Percentiles rank a stretch among this genome's conserved stretches.
These are phyloP conservation scores for Clistopyga incitator DNA, from an alignment of 2,888 invertebrate species.

Conservation along the genomic window DNA sequence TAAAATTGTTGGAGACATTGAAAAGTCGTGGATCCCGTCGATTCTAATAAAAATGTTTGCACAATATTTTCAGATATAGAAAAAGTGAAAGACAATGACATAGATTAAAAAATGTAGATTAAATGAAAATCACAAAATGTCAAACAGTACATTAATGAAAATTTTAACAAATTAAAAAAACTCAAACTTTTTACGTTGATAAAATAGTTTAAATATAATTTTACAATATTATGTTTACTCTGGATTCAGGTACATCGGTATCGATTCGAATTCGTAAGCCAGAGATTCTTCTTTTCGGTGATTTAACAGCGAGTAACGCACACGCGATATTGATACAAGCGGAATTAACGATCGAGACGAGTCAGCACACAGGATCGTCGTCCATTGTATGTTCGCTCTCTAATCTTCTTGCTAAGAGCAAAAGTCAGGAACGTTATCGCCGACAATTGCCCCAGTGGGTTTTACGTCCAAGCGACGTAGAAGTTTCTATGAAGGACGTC, in stretches of 20 bases:
- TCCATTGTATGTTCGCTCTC: slow-evolving; percentile 88
- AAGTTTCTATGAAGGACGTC: slow-evolving; percentile 88
- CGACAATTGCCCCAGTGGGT: slow-evolving; percentile 86
- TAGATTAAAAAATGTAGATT: no score
- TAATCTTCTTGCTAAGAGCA: slow-evolving; percentile 88
- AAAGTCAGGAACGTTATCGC: slow-evolving; percentile 86
- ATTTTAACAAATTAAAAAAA: no score
- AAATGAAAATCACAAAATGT: no score
- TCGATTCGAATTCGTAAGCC: slow-evolving; percentile 91
- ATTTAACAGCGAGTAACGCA: slow-evolving; percentile 87
- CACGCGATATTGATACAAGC: slow-evolving; percentile 89
- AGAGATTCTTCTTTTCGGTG: slow-evolving; percentile 91
- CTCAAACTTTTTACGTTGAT: no score
- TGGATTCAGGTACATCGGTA: slow-evolving; percentile 87
- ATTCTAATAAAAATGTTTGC: no score
- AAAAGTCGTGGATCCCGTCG: no score
- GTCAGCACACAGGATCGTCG: slow-evolving; percentile 88
- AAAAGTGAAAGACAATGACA: no score
- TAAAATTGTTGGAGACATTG: no score
- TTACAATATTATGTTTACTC: not conserved
- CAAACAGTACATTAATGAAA: no score
- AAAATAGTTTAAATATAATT: not conserved
- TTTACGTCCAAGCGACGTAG: slow-evolving; percentile 89
- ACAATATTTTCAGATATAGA: no score
- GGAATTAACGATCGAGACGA: slow-evolving; percentile 90